phyloP scores from a whole-genome alignment of 2,797 vertebrate genomes.

The Zenarchopterus dispar region DNA sequence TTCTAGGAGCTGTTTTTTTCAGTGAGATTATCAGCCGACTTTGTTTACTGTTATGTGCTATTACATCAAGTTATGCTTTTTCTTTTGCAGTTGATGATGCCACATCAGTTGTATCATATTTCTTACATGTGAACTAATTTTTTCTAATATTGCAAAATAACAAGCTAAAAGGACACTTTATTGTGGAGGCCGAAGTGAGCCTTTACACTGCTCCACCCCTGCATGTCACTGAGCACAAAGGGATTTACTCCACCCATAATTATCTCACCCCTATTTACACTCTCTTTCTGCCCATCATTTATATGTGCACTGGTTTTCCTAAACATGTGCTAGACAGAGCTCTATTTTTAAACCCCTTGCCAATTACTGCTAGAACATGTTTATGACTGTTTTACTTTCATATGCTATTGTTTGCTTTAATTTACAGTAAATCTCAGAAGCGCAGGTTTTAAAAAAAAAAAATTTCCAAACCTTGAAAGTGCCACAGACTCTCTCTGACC shows the following conservation, averaged over 20 bases:
- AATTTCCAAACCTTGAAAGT: conserved; percentile 19
- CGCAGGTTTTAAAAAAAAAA: too few species aligned
- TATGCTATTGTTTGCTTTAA: conserved; percentile 33
- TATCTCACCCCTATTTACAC: conserved; percentile 58
- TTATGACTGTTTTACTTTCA: conserved; percentile 25
- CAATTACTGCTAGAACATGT: conserved; percentile 29
- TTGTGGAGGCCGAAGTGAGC: conserved; percentile 12
- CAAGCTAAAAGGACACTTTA: background rate
- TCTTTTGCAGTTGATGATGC: too few species aligned
- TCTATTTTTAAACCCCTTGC: conserved; percentile 39
- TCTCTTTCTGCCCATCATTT: conserved; percentile 52
- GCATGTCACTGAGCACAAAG: conserved; percentile 49
- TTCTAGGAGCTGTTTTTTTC: too few species aligned
- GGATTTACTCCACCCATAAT: conserved; percentile 67
- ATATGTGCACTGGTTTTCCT: conserved; percentile 48
- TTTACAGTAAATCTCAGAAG: conserved; percentile 24
- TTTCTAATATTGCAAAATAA: background rate
- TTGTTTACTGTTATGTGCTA: too few species aligned
- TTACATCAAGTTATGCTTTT: too few species aligned
- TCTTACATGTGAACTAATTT: too few species aligned
- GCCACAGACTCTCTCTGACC: conserved; percentile 51
- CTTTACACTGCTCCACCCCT: conserved; percentile 23
- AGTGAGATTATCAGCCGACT: too few species aligned
- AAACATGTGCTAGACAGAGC: conserved; percentile 42
- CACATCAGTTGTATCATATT: too few species aligned